These are phyloP conservation scores for Coendou prehensilis DNA, from an alignment of 2,797 vertebrate species.

Conservation along the genomic window DNA sequence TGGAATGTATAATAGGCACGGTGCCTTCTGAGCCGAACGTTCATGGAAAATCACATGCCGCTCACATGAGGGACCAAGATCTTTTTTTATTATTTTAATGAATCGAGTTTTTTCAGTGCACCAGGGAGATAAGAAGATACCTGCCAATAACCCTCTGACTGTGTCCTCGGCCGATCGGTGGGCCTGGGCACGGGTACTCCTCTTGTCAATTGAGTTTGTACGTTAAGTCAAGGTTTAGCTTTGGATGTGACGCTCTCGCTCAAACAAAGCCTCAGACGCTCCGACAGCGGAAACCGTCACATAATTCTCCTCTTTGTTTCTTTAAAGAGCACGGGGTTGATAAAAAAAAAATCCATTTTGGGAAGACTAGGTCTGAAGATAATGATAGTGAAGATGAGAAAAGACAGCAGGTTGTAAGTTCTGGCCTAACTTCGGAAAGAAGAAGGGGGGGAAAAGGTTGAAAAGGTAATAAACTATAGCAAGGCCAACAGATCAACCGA, in stretches of 20 bases:
- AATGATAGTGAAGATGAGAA: conserved; percentile 84
- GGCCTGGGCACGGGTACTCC: conserved; percentile 82
- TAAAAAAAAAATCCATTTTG: conserved; percentile 81
- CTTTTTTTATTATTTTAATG: conserved; percentile 91
- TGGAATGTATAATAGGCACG: conserved; percentile 89
- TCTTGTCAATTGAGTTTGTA: conserved; percentile 83
- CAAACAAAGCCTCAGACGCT: conserved; percentile 82
- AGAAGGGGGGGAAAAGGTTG: conserved; percentile 71
- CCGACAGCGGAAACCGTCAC: conserved; percentile 80
- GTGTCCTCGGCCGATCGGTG: conserved; percentile 86
- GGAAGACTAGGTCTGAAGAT: conserved; percentile 84
- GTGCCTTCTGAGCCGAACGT: conserved; percentile 89
- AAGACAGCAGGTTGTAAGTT: conserved; percentile 83
- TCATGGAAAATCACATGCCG: conserved; percentile 89
- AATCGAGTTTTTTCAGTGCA: conserved; percentile 88
- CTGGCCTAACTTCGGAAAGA: conserved; percentile 86
- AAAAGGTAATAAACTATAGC: conserved; percentile 86
- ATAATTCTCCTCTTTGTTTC: conserved; percentile 84
- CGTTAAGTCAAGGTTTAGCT: conserved; percentile 82
- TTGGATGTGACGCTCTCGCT: conserved; percentile 81
- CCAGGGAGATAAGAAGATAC: conserved; percentile 88
- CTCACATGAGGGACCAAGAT: conserved; percentile 89
- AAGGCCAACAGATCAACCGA: conserved; percentile 86
- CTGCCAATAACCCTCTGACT: conserved; percentile 88
- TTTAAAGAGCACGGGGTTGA: conserved; percentile 82